Conservation (phyloP, 2,888 invertebrate species). For the Tachina lurida region DNA sequence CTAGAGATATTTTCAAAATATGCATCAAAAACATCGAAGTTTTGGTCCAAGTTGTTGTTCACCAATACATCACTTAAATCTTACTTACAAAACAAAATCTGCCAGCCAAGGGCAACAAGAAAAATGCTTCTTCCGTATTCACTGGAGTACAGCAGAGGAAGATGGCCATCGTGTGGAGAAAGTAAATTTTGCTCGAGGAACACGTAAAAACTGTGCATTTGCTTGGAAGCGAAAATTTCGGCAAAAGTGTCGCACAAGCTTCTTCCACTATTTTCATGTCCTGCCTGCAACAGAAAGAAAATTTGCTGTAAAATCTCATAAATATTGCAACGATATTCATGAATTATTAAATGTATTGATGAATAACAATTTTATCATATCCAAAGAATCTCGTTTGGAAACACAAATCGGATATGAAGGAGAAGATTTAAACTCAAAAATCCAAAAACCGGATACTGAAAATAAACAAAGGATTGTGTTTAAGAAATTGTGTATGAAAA, state of each 20-base stretch:
- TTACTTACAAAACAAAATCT: conserved; percentile 8
- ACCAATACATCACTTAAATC: conserved; percentile 20
- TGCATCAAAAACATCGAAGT: conserved; percentile 56
- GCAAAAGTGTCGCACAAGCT: conserved; percentile 6
- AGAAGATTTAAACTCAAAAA: conserved; percentile 30
- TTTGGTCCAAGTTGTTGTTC: conserved; percentile 2
- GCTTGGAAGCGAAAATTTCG: conserved; percentile 74
- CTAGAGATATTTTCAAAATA: conserved; percentile 14
- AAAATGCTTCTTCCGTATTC: not conserved
- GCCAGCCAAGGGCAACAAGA: not conserved
- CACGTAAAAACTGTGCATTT: conserved; percentile 72
- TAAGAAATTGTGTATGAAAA: conserved; percentile 2
- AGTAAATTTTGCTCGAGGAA: conserved; percentile 71
- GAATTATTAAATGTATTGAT: conserved; percentile 14
- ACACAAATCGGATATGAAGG: conserved; percentile 16
- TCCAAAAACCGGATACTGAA: conserved; percentile 18
- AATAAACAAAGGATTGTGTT: conserved; percentile 27
- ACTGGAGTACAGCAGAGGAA: conserved; percentile 72
- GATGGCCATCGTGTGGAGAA: conserved; percentile 73
- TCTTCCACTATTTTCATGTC: conserved; percentile 9
- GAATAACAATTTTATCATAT: conserved; percentile 54
- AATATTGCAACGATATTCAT: not conserved
- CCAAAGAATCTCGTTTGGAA: not conserved
- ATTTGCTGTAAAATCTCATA: conserved; percentile 54
- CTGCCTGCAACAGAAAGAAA: conserved; percentile 64